Conservation (phyloP, 2,888 invertebrate species). For the Tinea semifulvella region DNA sequence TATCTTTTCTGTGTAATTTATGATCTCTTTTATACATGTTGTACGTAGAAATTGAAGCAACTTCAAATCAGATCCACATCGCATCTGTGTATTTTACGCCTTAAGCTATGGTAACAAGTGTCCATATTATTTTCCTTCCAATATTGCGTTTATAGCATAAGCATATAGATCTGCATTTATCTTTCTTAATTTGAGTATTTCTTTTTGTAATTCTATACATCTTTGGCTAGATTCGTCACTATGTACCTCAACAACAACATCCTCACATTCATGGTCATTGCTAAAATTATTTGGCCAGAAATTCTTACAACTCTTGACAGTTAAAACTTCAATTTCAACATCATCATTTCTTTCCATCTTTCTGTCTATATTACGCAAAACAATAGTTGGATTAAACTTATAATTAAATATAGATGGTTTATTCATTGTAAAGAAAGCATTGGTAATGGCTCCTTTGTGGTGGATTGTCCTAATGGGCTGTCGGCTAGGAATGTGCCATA, state of each 20-base stretch:
- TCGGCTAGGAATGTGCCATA: constrained; percentile 84
- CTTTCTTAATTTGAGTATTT: constrained; percentile 61
- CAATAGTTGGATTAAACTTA: constrained; percentile 63
- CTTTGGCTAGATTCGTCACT: background rate
- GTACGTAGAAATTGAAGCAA: too few species aligned
- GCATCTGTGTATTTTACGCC: too few species aligned
- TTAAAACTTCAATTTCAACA: constrained; percentile 49
- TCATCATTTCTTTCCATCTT: constrained; percentile 62
- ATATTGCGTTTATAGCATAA: constrained; percentile 54
- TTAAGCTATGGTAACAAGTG: too few species aligned
- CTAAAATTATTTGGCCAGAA: constrained; percentile 55
- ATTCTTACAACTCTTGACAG: constrained; percentile 43
- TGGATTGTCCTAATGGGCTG: constrained; percentile 75
- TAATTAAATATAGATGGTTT: constrained; percentile 68
- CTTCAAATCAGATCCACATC: too few species aligned
- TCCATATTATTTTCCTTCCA: too few species aligned
- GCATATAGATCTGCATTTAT: constrained; percentile 70
- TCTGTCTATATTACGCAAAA: constrained; percentile 71
- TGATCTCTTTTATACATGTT: too few species aligned
- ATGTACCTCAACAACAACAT: background rate
- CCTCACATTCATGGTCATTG: constrained; percentile 28
- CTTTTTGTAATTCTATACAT: constrained; percentile 38
- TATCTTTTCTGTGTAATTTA: too few species aligned
- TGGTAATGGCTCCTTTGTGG: constrained; percentile 80
- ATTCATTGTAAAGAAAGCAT: constrained; percentile 71